These are phyloP conservation scores for Morphnarchus princeps DNA, from an alignment of 2,113 vertebrate genomes.

Conservation along the genomic window DNA sequence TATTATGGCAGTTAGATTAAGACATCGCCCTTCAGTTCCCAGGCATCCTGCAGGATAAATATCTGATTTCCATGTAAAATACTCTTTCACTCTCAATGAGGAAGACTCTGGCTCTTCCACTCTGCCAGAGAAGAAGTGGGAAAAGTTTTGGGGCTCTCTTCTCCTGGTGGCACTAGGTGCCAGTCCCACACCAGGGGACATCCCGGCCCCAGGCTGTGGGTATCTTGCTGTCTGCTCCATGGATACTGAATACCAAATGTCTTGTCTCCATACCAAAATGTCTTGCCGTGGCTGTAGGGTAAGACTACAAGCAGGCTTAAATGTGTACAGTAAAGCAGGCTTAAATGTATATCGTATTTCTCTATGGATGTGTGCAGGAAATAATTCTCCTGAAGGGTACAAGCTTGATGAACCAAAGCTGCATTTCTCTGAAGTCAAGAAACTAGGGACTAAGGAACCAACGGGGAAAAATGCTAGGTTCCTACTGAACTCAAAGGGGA, in stretches of 20 bases:
- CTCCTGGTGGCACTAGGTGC: not conserved
- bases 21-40: not conserved
- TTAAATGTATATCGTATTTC: not conserved
- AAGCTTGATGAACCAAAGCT: not conserved
- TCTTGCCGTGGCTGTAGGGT: not conserved
- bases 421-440: not conserved
- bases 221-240: not conserved
- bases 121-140: not conserved
- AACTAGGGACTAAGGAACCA: not conserved
- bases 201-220: no score
- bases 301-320: not conserved
- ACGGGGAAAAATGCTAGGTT: not conserved
- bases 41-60: not conserved
- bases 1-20: not conserved
- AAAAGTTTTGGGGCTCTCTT: not conserved
- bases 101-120: not conserved
- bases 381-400: not conserved
- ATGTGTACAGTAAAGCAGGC: not conserved
- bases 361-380: not conserved
- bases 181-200: not conserved
- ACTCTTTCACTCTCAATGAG: not conserved
- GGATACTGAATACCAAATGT: not conserved
- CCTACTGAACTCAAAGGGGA: not conserved
- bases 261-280: not conserved
- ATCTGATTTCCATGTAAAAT: not conserved